Evolutionary conservation across 2,888 invertebrate genomes (phyloP).

Genomic region (Habrosyne pyritoides): DNA sequence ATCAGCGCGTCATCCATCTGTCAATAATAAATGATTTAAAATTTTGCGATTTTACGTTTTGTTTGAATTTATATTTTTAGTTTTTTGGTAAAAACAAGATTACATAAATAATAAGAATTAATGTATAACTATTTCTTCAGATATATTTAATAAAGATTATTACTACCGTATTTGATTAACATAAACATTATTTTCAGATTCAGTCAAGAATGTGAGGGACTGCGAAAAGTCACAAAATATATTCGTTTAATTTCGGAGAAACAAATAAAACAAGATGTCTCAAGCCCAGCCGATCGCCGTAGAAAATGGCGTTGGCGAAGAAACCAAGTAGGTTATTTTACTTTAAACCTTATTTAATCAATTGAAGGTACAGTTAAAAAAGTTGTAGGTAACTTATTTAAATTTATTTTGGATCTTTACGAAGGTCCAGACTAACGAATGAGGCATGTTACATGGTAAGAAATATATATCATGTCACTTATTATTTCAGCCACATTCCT

Average conservation of each 20-base stretch:
- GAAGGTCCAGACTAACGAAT: too few relatives aligned
- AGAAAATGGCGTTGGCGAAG: constrained; percentile 69
- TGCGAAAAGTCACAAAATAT: constrained; percentile 25
- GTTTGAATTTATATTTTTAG: not conserved
- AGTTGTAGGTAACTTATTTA: constrained; percentile 4
- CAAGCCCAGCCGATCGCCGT: constrained; percentile 45
- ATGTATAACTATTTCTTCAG: too few relatives aligned
- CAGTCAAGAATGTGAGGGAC: constrained; percentile 54
- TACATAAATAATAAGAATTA: too few relatives aligned
- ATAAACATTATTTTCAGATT: constrained; percentile 50
- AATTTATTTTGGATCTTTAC: constrained; percentile 11
- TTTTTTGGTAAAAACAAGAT: not conserved
- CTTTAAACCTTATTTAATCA: not conserved
- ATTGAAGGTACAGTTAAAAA: not conserved
- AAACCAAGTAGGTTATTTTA: constrained; percentile 56
- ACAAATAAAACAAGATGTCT: constrained; percentile 52
- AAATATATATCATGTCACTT: too few relatives aligned
- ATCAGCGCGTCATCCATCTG: not conserved
- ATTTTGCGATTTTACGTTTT: not conserved
- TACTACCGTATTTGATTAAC: constrained; percentile 9
- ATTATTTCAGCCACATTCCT: too few relatives aligned
- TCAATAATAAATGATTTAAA: not conserved
- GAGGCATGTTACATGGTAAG: too few relatives aligned
- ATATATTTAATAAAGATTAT: too few relatives aligned
- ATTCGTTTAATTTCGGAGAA: constrained; percentile 17